Base-by-base conservation (phyloP, 2,888 invertebrate genomes). In the Morinoia aosen region DNA sequence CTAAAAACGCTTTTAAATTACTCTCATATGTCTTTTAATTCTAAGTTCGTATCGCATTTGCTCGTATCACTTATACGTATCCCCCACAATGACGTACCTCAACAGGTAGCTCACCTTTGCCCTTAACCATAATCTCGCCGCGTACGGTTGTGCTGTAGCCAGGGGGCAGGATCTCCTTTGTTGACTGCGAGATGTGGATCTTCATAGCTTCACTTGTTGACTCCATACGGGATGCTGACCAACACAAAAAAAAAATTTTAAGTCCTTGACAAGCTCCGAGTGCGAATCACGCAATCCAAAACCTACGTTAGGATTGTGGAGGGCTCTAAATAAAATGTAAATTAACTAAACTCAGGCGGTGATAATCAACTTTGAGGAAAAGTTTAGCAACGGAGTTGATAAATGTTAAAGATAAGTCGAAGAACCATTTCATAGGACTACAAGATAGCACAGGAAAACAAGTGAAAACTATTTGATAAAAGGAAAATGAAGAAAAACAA, bases 111-210 rank as follows among this genome's bases (percentile, higher is more conserved):
- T 97, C 97, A 98, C 99, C 99, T 98, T 99, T 99, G 93, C 99
- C 99, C 97, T 99, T 99, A 0, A 99, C 98, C 97, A 98, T 98
- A 96, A 99, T 98, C 97, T 98, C 98, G 5, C 98, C 98, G 14
- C 99, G 98, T 97, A 98, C 98, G 16, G 97, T 93, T 58, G 95
- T 95, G 58, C 76, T 91, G 95, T 96, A 96, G 7, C 64, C 48
- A 16, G 94, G 19, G 0, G 96, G 95, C 61, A 99, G 97, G 39
- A 98, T 97, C 97, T 98, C 98, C 97, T 98, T 98, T 0, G 99
- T 99, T 0, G 98, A 98, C 97, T 99, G 98, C 5, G 99, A 99
- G 97, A 99, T 98, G 97, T 99, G 99, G 96, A 99, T 98, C 97
- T 98, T 98, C 98, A 99, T 99, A 0, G 99, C 98, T 97, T 98